Evolutionary conservation across 2,888 invertebrate species (phyloP).

Genomic region (Philopedon plagiatum): DNA sequence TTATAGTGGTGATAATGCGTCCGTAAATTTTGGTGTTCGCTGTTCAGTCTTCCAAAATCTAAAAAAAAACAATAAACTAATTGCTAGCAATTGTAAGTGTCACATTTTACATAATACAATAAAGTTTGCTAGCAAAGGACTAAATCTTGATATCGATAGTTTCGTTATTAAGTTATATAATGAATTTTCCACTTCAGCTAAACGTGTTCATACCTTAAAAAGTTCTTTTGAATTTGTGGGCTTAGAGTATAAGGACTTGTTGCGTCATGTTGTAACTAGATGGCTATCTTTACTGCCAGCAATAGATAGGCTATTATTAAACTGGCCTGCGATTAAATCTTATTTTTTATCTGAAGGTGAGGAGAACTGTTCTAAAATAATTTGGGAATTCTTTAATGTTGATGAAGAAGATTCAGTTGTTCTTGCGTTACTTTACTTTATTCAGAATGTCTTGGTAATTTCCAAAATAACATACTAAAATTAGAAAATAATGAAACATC

Average conservation of each 20-base stretch:
- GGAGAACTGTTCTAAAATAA: no score
- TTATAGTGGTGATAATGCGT: neutral
- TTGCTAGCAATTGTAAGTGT: neutral
- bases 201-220: conserved; percentile 30
- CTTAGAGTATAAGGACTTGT: neutral
- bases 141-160: neutral
- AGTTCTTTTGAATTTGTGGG: conserved; percentile 22
- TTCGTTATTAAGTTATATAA: conserved; percentile 21
- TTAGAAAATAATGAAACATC: no score
- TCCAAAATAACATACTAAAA: no score
- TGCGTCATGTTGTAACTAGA: neutral
- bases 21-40: neutral
- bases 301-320: conserved; percentile 3
- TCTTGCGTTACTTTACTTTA: no score
- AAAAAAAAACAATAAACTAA: neutral
- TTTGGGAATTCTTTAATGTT: no score
- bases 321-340: conserved; percentile 13
- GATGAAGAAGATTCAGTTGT: no score
- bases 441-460: no score
- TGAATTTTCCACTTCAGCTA: conserved; percentile 32
- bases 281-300: conserved; percentile 5
- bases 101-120: neutral
- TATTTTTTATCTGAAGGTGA: no score
- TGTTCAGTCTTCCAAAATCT: neutral
- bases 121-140: neutral